These are phyloP conservation scores for Tridacna crocea DNA, from an alignment of 2,888 invertebrate species.

Conservation along the genomic window DNA sequence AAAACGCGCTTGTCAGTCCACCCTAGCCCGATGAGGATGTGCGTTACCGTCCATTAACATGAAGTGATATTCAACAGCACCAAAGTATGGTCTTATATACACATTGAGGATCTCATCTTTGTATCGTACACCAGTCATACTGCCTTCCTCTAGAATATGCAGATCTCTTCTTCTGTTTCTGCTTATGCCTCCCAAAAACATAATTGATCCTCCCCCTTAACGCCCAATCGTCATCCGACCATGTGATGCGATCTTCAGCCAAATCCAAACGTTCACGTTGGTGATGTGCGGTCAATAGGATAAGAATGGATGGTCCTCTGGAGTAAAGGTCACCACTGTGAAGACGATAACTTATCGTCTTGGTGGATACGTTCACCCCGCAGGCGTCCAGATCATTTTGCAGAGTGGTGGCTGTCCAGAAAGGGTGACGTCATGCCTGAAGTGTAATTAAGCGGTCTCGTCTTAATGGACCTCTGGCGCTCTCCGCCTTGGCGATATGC, in stretches of 20 bases:
- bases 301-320: neutral
- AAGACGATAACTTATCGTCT: neutral
- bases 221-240: neutral
- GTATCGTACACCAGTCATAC: no score
- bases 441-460: neutral
- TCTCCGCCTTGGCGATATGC: neutral
- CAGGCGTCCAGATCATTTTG: neutral
- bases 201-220: no score
- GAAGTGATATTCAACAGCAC: no score
- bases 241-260: neutral
- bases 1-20: no score
- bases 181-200: no score
- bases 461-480: neutral
- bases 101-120: no score
- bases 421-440: neutral
- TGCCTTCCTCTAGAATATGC: no score
- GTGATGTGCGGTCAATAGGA: neutral
- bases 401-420: neutral
- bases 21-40: no score
- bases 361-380: neutral
- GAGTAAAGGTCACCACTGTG: neutral
- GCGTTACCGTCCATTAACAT: no score
- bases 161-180: no score
- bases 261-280: neutral
- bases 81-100: no score